These are phyloP conservation scores for Chascanopsetta lugubris DNA, from an alignment of 2,113 vertebrate species.

Conservation along the genomic window DNA sequence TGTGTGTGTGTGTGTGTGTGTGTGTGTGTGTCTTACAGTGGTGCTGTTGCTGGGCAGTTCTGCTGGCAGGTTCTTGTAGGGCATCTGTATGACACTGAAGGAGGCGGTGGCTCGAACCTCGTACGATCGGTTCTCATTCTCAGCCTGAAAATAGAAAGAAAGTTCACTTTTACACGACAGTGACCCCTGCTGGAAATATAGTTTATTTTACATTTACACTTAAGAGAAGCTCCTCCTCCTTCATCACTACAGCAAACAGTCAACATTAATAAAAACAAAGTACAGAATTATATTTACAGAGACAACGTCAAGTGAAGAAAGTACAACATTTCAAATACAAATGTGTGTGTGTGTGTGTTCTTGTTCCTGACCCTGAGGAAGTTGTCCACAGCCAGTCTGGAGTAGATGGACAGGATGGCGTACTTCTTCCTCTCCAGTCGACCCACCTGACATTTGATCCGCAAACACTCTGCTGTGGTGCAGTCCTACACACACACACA, in stretches of 20 bases:
- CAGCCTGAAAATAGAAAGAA: slow-evolving; percentile 75
- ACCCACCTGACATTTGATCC: slow-evolving; percentile 92
- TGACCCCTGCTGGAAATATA: no score
- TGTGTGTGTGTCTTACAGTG: slow-evolving; percentile 80
- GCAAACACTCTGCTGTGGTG: slow-evolving; percentile 83
- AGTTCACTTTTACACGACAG: no score
- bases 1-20: neutral
- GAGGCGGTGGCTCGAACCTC: slow-evolving; percentile 87
- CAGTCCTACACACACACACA: slow-evolving; percentile 84
- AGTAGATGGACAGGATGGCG: slow-evolving; percentile 90
- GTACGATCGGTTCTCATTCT: slow-evolving; percentile 94
- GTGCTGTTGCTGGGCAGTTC: slow-evolving; percentile 90
- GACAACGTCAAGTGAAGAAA: no score
- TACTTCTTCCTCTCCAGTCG: slow-evolving; percentile 91
- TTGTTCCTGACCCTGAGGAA: slow-evolving; percentile 85
- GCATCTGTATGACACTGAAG: slow-evolving; percentile 94
- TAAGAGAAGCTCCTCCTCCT: no score
- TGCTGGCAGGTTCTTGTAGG: slow-evolving; percentile 90
- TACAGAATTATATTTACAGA: no score
- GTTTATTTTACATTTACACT: no score
- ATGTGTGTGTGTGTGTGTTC: neutral
- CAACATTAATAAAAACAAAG: no score
- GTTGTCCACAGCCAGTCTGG: slow-evolving; percentile 88
- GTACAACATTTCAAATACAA: neutral
- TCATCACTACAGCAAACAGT: no score